These are phyloP conservation scores for Nicator chloris DNA, from an alignment of 2,113 vertebrate genomes.

Conservation along the genomic window DNA sequence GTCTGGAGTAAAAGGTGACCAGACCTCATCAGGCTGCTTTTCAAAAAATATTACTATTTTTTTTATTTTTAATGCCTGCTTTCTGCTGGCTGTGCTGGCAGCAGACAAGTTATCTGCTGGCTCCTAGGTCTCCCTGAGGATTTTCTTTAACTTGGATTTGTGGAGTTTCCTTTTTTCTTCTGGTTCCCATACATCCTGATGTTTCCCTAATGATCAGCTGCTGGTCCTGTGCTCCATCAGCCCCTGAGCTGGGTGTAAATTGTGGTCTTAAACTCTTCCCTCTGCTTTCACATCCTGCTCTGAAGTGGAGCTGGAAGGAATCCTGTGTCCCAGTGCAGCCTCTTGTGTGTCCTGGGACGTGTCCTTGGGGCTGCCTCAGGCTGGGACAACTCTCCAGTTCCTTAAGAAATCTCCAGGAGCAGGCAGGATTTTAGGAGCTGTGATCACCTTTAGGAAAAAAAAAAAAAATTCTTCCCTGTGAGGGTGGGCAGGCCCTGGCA, in stretches of 20 bases:
- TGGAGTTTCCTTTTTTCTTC: background rate
- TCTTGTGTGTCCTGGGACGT: fast-evolving
- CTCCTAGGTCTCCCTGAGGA: background rate
- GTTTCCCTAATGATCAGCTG: background rate
- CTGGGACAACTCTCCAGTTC: background rate
- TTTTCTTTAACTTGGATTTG: background rate
- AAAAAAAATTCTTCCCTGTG: background rate
- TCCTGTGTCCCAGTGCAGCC: background rate
- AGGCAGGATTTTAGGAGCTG: background rate
- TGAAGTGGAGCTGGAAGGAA: background rate
- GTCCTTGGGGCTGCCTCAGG: fast-evolving
- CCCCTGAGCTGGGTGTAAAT: background rate
- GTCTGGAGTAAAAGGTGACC: background rate
- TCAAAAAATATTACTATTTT: background rate
- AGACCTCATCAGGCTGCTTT: background rate
- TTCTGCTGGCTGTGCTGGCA: background rate
- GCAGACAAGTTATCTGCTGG: background rate
- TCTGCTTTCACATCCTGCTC: background rate
- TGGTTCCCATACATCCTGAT: background rate
- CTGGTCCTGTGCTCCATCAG: background rate
- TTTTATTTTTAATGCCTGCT: background rate
- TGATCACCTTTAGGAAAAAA: background rate
- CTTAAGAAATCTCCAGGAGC: background rate
- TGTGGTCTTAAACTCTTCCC: background rate
- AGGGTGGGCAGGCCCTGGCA: background rate